These are phyloP conservation scores for Megaleporinus macrocephalus DNA, from an alignment of 2,113 vertebrate genomes.

Conservation along the genomic window DNA sequence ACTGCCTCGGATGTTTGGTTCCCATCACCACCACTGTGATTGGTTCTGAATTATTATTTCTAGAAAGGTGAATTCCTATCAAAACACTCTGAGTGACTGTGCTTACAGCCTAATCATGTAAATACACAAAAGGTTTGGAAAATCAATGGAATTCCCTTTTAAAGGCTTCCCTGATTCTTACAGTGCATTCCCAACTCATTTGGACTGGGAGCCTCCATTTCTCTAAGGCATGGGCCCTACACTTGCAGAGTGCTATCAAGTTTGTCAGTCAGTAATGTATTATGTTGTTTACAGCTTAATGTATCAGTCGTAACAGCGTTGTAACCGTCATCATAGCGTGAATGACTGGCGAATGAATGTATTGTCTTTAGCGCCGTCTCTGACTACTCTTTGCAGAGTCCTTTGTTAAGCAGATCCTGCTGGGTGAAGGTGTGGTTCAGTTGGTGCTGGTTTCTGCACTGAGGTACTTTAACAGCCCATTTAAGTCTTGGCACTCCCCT, in stretches of 20 bases:
- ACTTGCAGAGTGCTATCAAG: background rate
- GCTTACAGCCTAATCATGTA: too few species aligned
- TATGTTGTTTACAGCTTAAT: conserved; percentile 3
- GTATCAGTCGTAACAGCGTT: conserved; percentile 9
- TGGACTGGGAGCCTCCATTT: background rate
- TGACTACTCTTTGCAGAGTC: background rate
- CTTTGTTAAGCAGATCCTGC: conserved; percentile 8
- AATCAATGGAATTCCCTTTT: too few species aligned
- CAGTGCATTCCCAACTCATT: background rate
- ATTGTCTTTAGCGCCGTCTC: conserved; percentile 1
- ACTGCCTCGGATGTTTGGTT: too few species aligned
- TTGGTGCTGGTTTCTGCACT: background rate
- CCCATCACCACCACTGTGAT: too few species aligned
- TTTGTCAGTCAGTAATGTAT: background rate
- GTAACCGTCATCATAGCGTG: conserved; percentile 8
- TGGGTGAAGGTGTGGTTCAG: background rate
- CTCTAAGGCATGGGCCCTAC: background rate
- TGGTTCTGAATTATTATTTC: too few species aligned
- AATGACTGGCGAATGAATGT: background rate
- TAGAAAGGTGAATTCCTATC: too few species aligned
- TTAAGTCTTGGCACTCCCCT: background rate
- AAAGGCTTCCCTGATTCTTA: background rate
- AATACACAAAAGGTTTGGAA: too few species aligned
- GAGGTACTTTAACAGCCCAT: background rate
- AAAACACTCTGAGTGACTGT: too few species aligned